phyloP scores from a whole-genome alignment of 2,113 vertebrate species.

The Seriola quinqueradiata region DNA sequence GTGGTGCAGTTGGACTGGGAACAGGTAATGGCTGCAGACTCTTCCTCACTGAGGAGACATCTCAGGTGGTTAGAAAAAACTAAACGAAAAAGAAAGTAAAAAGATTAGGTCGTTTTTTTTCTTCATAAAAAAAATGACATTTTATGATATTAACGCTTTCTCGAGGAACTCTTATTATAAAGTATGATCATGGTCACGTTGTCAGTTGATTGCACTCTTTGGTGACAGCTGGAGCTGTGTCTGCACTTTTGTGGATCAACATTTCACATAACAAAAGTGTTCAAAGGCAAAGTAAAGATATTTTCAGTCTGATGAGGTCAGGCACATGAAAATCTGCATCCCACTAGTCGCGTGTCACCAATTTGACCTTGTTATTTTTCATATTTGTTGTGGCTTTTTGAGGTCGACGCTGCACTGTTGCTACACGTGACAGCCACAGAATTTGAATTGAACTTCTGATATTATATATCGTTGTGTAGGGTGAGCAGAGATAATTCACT shows the following conservation, averaged over 20 bases:
- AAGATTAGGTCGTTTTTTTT: not conserved
- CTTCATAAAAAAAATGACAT: not conserved
- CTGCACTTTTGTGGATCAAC: conserved; percentile 2
- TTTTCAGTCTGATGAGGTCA: conserved; percentile 2
- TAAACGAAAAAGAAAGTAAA: not conserved
- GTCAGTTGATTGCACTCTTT: not conserved
- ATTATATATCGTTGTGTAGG: not conserved
- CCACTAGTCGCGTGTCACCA: not conserved
- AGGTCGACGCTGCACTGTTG: not conserved
- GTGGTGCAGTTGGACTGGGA: conserved; percentile 25
- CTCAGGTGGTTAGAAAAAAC: not conserved
- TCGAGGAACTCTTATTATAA: not conserved
- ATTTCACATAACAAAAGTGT: not conserved
- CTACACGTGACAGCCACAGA: not conserved
- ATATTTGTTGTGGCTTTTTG: not conserved
- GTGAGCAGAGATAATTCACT: not conserved
- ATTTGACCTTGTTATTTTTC: conserved; percentile 11
- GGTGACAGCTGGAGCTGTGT: not conserved
- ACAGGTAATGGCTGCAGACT: conserved; percentile 42
- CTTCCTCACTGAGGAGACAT: conserved; percentile 19
- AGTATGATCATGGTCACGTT: not conserved
- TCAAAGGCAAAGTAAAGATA: not conserved
- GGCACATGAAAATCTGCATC: not conserved
- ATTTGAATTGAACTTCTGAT: not conserved
- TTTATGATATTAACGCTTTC: not conserved